Evolutionary conservation across 1,140 invertebrate genomes (phyloP), one percentile per base, ranked within the genome.

Genomic region (Asobara japonica): DNA sequence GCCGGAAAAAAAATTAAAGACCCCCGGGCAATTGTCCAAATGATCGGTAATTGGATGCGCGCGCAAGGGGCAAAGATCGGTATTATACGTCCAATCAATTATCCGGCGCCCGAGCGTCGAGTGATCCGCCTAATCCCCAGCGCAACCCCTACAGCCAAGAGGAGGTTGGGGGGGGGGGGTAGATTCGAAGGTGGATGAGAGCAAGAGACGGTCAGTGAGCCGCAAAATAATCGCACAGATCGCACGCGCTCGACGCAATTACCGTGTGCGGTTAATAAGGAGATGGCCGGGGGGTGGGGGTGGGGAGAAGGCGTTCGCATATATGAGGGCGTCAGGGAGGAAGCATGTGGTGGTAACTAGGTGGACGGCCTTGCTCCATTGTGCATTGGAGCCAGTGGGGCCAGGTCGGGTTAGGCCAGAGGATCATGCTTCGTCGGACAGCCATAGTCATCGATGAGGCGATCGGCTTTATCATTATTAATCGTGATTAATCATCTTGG

Each of bases 201-300:
- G 25, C 51, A 22, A 56, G 51, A 56, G 51, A 27, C 62, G 74
- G 65, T 65, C 74, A 77, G 74, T 75, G 77, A 76, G 75, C 76
- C 77, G 78, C 75, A 69, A 75, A 79, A 77, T 82, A 80, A 80
- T 82, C 76, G 75, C 72, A 72, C 41, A 73, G 79, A 80, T 82
- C 77, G 75, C 72, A 74, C 45, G 72, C 73, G 71, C 74, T 72
- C 5, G 18, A 75, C 67, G 77, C 77, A 78, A 80, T 79, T 80
- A 79, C 74, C 78, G 77, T 72, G 66, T 79, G 79, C 71, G 78
- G 79, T 81, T 82, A 80, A 82, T 82, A 83, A 82, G 80, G 77
- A 83, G 82, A 83, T 82, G 76, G 79, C 29, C 61, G 20, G 41
- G 51, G 16, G 6, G 16, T 11, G 22, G n/a, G 7, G 22, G 25